A percentile compares a stretch with the other conserved stretches of the same genome.
Conservation (phyloP, 2,888 invertebrate genomes). For the Coecobrya sp. region DNA sequence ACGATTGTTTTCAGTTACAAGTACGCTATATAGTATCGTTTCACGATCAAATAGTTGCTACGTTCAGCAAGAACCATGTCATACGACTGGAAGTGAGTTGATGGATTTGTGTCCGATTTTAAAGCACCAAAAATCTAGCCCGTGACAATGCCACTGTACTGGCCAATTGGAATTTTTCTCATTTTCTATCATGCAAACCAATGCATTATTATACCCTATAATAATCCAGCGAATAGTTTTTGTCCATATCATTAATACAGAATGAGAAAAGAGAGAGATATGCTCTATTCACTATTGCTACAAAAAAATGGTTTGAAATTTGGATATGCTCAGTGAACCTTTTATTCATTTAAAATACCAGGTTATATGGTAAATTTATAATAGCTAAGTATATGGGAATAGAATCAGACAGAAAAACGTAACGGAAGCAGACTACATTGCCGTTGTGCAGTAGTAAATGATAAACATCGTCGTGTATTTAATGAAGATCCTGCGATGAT, state of each 20-base stretch:
- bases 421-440: constrained; percentile 22
- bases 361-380: not conserved
- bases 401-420: constrained; percentile 14
- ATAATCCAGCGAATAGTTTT: constrained; percentile 25
- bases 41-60: not conserved
- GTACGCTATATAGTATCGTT: not conserved
- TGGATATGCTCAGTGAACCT: constrained; percentile 47
- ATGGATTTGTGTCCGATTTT: constrained; percentile 11
- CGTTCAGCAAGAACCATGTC: not conserved
- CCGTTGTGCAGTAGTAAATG: constrained; percentile 10
- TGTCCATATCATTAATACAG: constrained; percentile 20
- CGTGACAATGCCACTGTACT: not conserved
- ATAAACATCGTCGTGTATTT: constrained; percentile 33
- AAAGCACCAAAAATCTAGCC: not conserved
- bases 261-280: not conserved
- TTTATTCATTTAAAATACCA: constrained; percentile 14
- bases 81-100: constrained; percentile 8
- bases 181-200: not conserved
- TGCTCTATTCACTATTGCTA: not conserved
- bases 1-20: no score
- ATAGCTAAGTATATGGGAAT: not conserved
- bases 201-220: not conserved
- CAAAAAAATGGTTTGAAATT: not conserved
- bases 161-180: not conserved
- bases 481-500: constrained; percentile 43